These are phyloP conservation scores for Hydriomena furcata DNA, from an alignment of 2,888 invertebrate genomes.

Conservation along the genomic window DNA sequence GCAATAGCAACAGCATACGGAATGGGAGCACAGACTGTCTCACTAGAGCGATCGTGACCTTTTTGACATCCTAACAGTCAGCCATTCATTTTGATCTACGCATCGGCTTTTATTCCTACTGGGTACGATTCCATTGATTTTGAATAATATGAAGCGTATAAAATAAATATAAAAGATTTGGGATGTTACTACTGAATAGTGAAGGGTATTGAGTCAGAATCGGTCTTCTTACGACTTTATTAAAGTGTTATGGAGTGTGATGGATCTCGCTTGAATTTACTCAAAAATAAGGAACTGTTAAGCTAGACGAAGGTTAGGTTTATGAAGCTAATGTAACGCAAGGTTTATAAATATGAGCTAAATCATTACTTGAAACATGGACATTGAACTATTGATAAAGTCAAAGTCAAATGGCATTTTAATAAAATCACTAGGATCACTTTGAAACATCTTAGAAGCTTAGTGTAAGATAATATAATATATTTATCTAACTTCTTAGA, in stretches of 20 bases:
- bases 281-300: too few species aligned
- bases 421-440: too few species aligned
- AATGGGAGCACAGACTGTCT: slow-evolving; percentile 21
- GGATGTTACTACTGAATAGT: background rate
- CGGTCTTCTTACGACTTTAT: too few species aligned
- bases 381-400: too few species aligned
- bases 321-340: background rate
- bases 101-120: slow-evolving; percentile 13
- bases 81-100: slow-evolving; percentile 29
- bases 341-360: too few species aligned
- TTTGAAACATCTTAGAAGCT: too few species aligned
- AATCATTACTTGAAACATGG: too few species aligned
- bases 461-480: too few species aligned
- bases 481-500: too few species aligned
- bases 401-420: too few species aligned
- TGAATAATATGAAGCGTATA: slow-evolving; percentile 17
- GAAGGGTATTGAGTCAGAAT: background rate
- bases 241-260: too few species aligned
- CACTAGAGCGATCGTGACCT: slow-evolving; percentile 22
- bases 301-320: background rate
- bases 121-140: slow-evolving; percentile 24
- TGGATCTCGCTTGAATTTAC: too few species aligned
- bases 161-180: slow-evolving; percentile 20
- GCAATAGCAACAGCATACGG: slow-evolving; percentile 20
- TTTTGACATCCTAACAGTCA: slow-evolving; percentile 32